Conservation (phyloP, 2,113 vertebrate genomes). For the Ictalurus furcatus region DNA sequence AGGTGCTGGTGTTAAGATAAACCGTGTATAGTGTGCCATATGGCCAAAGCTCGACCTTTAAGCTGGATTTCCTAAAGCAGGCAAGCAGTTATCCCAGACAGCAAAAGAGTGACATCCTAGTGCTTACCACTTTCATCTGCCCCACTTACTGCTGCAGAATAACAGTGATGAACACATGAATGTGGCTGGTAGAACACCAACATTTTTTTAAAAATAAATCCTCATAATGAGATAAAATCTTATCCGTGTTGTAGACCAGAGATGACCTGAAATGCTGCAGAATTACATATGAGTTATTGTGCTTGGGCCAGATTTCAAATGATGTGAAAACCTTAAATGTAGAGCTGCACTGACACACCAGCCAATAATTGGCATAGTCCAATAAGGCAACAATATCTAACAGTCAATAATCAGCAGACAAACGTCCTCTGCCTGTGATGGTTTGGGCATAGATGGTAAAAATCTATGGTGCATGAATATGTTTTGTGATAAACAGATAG, state of each 20-base stretch:
- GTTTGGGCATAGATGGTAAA: not conserved
- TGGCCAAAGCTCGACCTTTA: slow-evolving; percentile 24
- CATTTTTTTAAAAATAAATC: too few species aligned
- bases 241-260: not conserved
- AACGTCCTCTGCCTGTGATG: too few species aligned
- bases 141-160: not conserved
- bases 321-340: not conserved
- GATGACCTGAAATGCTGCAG: not conserved
- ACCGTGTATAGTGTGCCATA: not conserved
- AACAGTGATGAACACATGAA: not conserved
- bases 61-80: slow-evolving; percentile 14
- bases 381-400: not conserved
- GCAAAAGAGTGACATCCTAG: slow-evolving; percentile 12
- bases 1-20: not conserved
- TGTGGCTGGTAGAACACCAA: not conserved
- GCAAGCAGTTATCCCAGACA: slow-evolving; percentile 3
- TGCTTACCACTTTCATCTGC: slow-evolving; percentile 16
- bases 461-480: not conserved
- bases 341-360: not conserved
- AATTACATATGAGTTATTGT: not conserved
- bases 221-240: not conserved
- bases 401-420: not conserved
- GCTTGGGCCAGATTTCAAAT: not conserved
- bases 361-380: not conserved
- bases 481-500: not conserved